Percentiles rank a stretch among this genome's conserved stretches.
These are phyloP conservation scores for Sarcophaga variegata DNA, from an alignment of 2,888 invertebrate species.

Conservation along the genomic window DNA sequence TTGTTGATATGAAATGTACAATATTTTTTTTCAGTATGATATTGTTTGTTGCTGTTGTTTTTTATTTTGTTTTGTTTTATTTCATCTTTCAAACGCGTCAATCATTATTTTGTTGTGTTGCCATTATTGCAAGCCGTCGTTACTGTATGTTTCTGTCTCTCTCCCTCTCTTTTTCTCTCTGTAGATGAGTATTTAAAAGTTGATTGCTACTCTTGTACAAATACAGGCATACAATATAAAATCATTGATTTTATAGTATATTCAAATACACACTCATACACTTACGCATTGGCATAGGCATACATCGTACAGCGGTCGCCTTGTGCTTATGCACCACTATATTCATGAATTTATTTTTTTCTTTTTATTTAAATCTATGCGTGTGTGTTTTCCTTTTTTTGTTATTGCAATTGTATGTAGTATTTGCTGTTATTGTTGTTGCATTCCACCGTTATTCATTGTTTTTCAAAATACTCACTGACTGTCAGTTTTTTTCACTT, in stretches of 20 bases:
- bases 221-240: background rate
- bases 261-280: conserved; percentile 4
- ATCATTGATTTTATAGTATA: conserved; percentile 45
- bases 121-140: conserved; percentile 3
- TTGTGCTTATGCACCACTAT: conserved; percentile 6
- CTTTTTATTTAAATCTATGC: background rate
- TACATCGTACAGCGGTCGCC: background rate
- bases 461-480: conserved; percentile 5
- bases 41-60: background rate
- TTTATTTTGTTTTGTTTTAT: background rate
- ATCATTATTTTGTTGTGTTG: conserved; percentile 49
- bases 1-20: background rate
- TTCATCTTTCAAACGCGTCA: conserved; percentile 21
- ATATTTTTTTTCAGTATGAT: background rate
- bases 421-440: background rate
- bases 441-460: conserved; percentile 22
- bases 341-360: background rate
- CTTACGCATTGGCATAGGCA: background rate
- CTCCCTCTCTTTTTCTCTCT: background rate
- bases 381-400: background rate
- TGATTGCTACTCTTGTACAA: conserved; percentile 61
- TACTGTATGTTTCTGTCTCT: too few relatives aligned
- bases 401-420: background rate
- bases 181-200: conserved; percentile 56
- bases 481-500: conserved; percentile 18